Evolutionary conservation across 2,113 vertebrate genomes (phyloP), one percentile per base, ranked within the genome.

Genomic region (Micronycteris hirsuta): DNA sequence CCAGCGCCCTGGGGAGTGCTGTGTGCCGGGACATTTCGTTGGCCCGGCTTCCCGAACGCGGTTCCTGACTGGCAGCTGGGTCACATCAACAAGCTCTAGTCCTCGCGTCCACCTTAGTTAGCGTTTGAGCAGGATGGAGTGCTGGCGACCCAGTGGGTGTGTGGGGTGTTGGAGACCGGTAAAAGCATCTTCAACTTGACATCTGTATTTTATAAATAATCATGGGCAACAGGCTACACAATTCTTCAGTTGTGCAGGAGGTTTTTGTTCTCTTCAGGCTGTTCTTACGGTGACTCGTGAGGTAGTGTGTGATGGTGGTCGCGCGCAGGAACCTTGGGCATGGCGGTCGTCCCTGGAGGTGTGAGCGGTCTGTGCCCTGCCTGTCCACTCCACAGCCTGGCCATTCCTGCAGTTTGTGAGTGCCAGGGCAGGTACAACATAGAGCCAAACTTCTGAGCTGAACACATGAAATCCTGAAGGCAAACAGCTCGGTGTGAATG

Each of bases 291-390:
- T 83, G 10, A 26, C 14, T 8, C 14, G n/a, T 82, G 13, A 36
- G 84, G 36, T 10, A 5, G 2, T 12, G 1, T 58, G 78, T 63
- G 74, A 41, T 13, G 5, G 3, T 28, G 61, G 89, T 4, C 58
- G 4, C 10, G 11, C 3, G 0, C 2, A 22, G 5, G 0, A 13
- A 2, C 0, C 5, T 26, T 1, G 14, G 78, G 52, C 33, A 22
- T 54, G 10, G 24, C 61, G 15, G 20, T 16, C 2, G 5, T 20
- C 38, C 0, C 26, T 4, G 10, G 10, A 22, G 38, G 5, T 43
- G 7, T 58, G 33, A 9, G 31, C 3, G 2, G 0, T 19, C 61
- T 1, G 2, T 5, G 31, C 31, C 54, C 56, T 41, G 36, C 65
- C 47, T 14, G 2, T n/a, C 28, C 3, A n/a, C 22, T 26, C 38